Conservation (phyloP, 2,888 invertebrate species). For the Drosophila histrio region DNA sequence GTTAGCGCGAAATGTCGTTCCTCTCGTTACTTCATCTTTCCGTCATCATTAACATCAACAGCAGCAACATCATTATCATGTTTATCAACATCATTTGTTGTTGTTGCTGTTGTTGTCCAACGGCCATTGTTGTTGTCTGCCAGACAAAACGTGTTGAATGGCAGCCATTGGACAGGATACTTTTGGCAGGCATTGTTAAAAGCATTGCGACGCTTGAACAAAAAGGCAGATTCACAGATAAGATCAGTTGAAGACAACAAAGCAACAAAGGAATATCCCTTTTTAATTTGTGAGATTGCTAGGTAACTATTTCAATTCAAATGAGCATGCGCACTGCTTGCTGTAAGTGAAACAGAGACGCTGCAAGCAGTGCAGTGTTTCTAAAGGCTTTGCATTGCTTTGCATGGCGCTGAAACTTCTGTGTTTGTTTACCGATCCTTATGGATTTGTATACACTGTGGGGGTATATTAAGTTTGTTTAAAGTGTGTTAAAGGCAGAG, state of each 20-base stretch:
- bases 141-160: constrained; percentile 24
- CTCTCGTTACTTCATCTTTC: constrained; percentile 54
- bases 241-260: constrained; percentile 10
- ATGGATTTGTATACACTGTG: too few relatives aligned
- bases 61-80: not conserved
- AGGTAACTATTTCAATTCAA: not conserved
- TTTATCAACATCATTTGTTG: constrained; percentile 2
- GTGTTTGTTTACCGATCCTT: not conserved
- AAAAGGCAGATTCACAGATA: not conserved
- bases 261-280: not conserved
- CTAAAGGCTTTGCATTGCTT: not conserved
- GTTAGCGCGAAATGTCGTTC: constrained; percentile 82
- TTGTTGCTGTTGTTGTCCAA: not conserved
- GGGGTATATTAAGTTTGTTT: too few relatives aligned
- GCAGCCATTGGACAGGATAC: constrained; percentile 34
- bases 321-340: constrained; percentile 13
- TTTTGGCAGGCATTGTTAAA: constrained; percentile 24
- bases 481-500: too few relatives aligned
- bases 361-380: not conserved
- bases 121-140: constrained; percentile 7
- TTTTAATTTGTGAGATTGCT: not conserved
- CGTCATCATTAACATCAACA: constrained; percentile 14
- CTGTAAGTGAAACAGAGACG: not conserved
- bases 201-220: not conserved
- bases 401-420: not conserved